Evolutionary conservation across 2,888 invertebrate species (phyloP), one percentile per base, ranked within the genome.

Genomic region (Tetranychus piercei): DNA sequence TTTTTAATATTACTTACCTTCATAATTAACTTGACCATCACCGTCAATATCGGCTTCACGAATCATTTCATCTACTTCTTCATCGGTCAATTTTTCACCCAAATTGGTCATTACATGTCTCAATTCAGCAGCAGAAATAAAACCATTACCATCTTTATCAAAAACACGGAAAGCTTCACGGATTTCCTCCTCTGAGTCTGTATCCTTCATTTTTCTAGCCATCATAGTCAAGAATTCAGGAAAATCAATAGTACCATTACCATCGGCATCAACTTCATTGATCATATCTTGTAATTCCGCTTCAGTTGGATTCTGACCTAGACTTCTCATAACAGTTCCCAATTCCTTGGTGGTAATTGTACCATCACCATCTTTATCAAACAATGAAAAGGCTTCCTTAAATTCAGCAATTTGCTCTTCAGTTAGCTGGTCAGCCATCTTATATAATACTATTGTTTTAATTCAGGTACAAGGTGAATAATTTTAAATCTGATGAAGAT

Each of bases 221-320:
- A 92, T 92, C 91, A 92, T 91, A 83, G 90, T 90, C 79, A 92
- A 86, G 80, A 92, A 92, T 83, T 92, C 92, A 82, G 92, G 91
- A 85, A 92, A 92, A 83, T 92, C 92, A 78, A 92, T 92, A 80
- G 91, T 91, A 70, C 92, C 92, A 80, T 66, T 74, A 78, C 80
- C 80, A 72, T 80, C 80, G 71, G 78, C 79, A 74, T 80, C 80
- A 1, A 80, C 80, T 75, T 78, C 77, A 43, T 77, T 78, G 18
- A 80, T 78, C 80, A 80, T 80, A 70, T 80, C 79, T 45, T 76
- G 76, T 3, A 80, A 74, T 74, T 80, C 79, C 23, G 77, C 74
- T 71, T 81, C 81, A 1, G 91, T 90, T 77, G 92, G 92, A 81
- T 91, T 85, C 82, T 92, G 92, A 65, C 92, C 92, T 78, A 92